Conservation (phyloP, 2,797 vertebrate species). For the Ptychadena robeensis region DNA sequence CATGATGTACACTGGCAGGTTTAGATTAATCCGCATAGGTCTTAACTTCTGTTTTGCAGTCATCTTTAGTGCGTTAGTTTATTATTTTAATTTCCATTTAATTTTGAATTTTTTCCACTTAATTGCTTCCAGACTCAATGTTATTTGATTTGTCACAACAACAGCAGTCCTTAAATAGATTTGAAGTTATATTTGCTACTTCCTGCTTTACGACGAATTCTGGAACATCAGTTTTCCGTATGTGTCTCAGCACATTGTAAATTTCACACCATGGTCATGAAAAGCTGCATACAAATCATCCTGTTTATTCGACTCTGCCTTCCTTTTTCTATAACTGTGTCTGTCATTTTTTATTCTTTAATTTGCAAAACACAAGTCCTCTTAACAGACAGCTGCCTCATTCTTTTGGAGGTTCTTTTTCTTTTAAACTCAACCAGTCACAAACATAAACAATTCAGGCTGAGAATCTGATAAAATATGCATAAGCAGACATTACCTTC, state of each 20-base stretch:
- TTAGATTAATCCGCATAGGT: too few species aligned
- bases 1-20: too few species aligned
- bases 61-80: background rate
- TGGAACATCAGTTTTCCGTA: too few species aligned
- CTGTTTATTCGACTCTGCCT: background rate
- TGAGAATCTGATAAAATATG: background rate
- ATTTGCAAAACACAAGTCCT: background rate
- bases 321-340: background rate
- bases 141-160: background rate
- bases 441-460: background rate
- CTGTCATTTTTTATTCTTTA: background rate
- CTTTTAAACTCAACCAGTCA: background rate
- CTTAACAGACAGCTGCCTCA: background rate
- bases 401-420: background rate
- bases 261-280: background rate
- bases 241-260: background rate
- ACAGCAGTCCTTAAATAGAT: background rate
- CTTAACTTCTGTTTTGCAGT: too few species aligned
- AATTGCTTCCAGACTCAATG: background rate
- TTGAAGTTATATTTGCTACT: background rate
- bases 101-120: background rate
- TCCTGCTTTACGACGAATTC: background rate
- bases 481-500: background rate
- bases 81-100: background rate
- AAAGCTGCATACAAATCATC: background rate